These are phyloP conservation scores for Oscheius sp. DNA, from an alignment of 2,888 invertebrate genomes.

Conservation along the genomic window DNA sequence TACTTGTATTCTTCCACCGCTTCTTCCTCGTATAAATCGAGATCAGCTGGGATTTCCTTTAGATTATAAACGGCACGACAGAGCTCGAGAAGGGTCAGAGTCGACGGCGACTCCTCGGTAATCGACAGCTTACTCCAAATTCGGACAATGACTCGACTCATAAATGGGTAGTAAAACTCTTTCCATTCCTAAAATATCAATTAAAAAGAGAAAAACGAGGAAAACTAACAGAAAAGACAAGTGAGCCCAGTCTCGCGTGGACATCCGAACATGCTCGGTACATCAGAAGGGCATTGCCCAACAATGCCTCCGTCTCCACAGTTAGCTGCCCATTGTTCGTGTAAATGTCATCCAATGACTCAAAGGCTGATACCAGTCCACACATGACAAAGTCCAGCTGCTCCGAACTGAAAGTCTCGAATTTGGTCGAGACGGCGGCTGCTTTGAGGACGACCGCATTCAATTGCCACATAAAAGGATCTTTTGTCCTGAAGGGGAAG, in stretches of 20 bases:
- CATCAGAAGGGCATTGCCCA: slow-evolving; percentile 13
- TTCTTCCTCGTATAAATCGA: too few species aligned
- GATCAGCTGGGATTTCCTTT: background rate
- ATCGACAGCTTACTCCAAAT: slow-evolving; percentile 1
- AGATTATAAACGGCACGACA: background rate
- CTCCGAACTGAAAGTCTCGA: background rate
- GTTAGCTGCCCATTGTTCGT: background rate
- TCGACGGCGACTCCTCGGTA: background rate
- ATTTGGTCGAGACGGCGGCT: background rate
- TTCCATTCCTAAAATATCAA: slow-evolving; percentile 20
- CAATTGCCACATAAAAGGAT: slow-evolving; percentile 10
- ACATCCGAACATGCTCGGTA: background rate
- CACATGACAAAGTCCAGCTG: slow-evolving; percentile 46
- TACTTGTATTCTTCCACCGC: background rate
- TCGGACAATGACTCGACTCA: slow-evolving; percentile 6
- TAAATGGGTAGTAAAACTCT: slow-evolving; percentile 9
- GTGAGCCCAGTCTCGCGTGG: background rate
- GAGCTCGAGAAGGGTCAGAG: background rate
- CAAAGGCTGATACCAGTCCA: slow-evolving; percentile 44
- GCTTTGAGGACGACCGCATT: slow-evolving; percentile 12
- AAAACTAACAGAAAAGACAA: slow-evolving; percentile 2
- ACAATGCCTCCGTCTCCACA: background rate
- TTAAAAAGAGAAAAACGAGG: background rate
- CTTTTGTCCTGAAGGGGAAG: slow-evolving; percentile 6
- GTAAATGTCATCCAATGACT: slow-evolving; percentile 10